Conservation (phyloP, 2,888 invertebrate genomes). For the Phalera bucephala region DNA sequence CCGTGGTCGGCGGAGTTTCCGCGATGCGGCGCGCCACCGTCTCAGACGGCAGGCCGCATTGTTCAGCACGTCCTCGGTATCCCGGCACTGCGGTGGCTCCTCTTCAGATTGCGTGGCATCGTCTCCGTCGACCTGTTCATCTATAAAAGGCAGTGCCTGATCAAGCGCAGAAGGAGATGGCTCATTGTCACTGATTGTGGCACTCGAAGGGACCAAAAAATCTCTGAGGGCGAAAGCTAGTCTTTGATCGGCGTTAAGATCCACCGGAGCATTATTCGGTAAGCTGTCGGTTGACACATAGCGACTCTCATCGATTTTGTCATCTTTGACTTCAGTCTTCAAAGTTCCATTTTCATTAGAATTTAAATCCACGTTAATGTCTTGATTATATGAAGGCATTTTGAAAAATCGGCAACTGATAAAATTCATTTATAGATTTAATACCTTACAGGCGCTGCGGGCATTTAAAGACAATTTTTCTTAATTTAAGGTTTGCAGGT, state of each 20-base stretch:
- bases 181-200: constrained; percentile 39
- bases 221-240: constrained; percentile 67
- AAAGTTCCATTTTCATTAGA: constrained; percentile 58
- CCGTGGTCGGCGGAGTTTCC: constrained; percentile 72
- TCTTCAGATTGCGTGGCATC: constrained; percentile 57
- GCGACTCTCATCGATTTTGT: constrained; percentile 44
- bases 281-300: constrained; percentile 42
- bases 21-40: constrained; percentile 76
- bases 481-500: constrained; percentile 11
- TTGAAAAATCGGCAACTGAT: constrained; percentile 37
- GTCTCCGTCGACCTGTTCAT: constrained; percentile 56
- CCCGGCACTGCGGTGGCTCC: constrained; percentile 52
- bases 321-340: constrained; percentile 51
- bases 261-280: constrained; percentile 46
- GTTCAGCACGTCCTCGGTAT: constrained; percentile 66
- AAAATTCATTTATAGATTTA: constrained; percentile 34
- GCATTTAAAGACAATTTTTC: constrained; percentile 3
- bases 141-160: constrained; percentile 63
- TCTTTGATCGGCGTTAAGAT: constrained; percentile 59
- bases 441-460: constrained; percentile 9
- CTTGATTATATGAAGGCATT: constrained; percentile 74
- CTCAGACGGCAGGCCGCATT: constrained; percentile 76
- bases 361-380: constrained; percentile 69
- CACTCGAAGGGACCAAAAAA: constrained; percentile 54
- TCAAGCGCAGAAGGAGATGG: constrained; percentile 51